Evolutionary conservation across 2,797 vertebrate species (phyloP).

Genomic region (Pangasius djambal): DNA sequence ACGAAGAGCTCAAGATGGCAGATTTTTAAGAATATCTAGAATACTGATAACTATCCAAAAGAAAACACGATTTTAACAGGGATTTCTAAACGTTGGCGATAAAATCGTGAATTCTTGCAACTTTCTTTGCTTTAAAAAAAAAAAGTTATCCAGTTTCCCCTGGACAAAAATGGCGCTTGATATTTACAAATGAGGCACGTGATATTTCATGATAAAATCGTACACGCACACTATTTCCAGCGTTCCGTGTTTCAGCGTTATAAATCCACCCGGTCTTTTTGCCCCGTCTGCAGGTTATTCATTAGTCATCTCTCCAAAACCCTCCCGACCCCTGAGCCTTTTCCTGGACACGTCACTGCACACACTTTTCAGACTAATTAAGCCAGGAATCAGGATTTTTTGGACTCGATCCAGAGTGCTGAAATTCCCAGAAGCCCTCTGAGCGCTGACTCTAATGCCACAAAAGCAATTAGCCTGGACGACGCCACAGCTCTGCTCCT

Average conservation of each 20-base stretch:
- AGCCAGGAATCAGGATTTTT: conserved; percentile 53
- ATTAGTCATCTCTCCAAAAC: not conserved
- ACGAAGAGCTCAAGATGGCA: not conserved
- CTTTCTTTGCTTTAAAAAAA: no score
- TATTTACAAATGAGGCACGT: no score
- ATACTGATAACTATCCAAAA: not conserved
- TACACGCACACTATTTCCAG: no score
- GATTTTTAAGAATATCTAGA: not conserved
- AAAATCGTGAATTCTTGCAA: no score
- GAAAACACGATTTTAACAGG: no score
- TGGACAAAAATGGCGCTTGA: no score
- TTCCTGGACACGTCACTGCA: not conserved
- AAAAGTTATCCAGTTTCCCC: no score
- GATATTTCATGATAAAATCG: no score
- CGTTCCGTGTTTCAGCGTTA: not conserved
- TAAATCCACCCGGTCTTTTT: conserved; percentile 61
- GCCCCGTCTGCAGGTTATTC: conserved; percentile 28
- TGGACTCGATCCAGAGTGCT: conserved; percentile 54
- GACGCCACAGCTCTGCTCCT: conserved; percentile 29
- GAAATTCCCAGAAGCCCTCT: conserved; percentile 58
- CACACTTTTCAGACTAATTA: conserved; percentile 68
- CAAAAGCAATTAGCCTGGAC: conserved; percentile 44
- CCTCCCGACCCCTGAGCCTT: not conserved
- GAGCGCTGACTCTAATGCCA: conserved; percentile 52
- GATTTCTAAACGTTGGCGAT: no score